Percentiles rank a stretch among this genome's conserved stretches.
Evolutionary conservation across 2,797 vertebrate genomes (phyloP).

Genomic region (Melanotaenia maccullochi): DNA sequence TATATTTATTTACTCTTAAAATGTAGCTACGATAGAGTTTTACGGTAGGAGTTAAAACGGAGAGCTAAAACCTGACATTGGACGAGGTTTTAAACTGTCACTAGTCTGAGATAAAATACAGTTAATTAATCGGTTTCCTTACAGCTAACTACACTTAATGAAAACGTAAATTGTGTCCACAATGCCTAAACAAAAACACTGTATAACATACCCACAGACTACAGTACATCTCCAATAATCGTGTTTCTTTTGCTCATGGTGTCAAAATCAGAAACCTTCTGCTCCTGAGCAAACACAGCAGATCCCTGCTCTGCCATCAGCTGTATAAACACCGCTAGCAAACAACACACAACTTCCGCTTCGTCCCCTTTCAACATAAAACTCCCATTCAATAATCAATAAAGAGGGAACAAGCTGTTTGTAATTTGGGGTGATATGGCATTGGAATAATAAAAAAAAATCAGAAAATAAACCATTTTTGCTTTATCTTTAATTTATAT

Average conservation of each 20-base stretch:
- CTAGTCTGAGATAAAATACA: background rate
- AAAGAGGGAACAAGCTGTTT: no score
- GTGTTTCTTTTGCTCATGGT: slow-evolving; percentile 25
- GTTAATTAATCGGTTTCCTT: background rate
- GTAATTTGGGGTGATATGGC: no score
- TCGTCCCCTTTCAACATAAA: slow-evolving; percentile 26
- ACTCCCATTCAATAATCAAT: background rate
- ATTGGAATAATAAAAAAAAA: background rate
- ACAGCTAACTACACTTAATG: background rate
- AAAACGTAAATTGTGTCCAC: background rate
- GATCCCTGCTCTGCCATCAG: background rate
- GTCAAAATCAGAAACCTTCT: slow-evolving; percentile 5
- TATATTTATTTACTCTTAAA: background rate
- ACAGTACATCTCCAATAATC: background rate
- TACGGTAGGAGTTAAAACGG: background rate
- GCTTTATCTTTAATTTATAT: background rate
- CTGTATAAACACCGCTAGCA: background rate
- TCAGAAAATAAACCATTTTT: background rate
- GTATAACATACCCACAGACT: slow-evolving; percentile 34
- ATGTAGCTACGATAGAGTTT: background rate
- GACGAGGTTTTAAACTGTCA: background rate
- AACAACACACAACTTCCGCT: slow-evolving; percentile 48
- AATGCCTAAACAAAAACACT: background rate
- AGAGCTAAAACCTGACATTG: background rate
- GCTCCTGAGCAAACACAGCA: background rate